Conservation (phyloP, 2,888 invertebrate species). For the Bedellia somnulentella region DNA sequence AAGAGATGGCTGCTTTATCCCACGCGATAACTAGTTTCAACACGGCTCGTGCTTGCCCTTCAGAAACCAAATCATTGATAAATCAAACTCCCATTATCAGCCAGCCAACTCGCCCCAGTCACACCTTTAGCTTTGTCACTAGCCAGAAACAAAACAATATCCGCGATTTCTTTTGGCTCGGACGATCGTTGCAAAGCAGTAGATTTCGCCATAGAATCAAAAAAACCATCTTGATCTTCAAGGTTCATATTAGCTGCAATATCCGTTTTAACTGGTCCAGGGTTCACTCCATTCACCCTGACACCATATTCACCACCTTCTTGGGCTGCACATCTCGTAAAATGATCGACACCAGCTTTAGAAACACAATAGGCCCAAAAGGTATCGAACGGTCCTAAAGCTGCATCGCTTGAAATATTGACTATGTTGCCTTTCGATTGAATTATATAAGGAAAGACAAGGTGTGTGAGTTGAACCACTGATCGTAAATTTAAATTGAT, state of each 20-base stretch:
- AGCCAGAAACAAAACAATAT: conserved; percentile 79
- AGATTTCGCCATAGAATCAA: conserved; percentile 69
- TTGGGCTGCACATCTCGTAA: conserved; percentile 81
- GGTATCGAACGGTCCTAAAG: conserved; percentile 6
- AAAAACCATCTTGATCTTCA: conserved; percentile 31
- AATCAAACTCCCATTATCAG: conserved; percentile 12
- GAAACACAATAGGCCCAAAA: conserved; percentile 14
- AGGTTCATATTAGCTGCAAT: conserved; percentile 60
- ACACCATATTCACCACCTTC: conserved; percentile 73
- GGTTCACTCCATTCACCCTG: conserved; percentile 82
- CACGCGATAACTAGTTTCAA: too few species aligned
- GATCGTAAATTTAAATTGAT: conserved; percentile 21
- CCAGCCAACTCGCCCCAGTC: conserved; percentile 64
- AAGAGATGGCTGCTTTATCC: too few species aligned
- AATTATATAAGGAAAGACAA: conserved; percentile 18
- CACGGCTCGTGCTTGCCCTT: too few species aligned
- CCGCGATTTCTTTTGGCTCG: conserved; percentile 73
- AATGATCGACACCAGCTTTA: conserved; percentile 74
- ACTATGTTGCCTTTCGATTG: conserved; percentile 22
- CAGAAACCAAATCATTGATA: too few species aligned
- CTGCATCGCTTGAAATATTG: conserved; percentile 19
- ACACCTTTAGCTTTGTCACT: conserved; percentile 77
- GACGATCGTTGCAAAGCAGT: conserved; percentile 83
- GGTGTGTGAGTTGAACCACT: conserved; percentile 15
- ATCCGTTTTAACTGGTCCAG: conserved; percentile 78